Conservation (phyloP, 37 sponge, comb jelly and placozoan species). For the Amphimedon queenslandica region DNA sequence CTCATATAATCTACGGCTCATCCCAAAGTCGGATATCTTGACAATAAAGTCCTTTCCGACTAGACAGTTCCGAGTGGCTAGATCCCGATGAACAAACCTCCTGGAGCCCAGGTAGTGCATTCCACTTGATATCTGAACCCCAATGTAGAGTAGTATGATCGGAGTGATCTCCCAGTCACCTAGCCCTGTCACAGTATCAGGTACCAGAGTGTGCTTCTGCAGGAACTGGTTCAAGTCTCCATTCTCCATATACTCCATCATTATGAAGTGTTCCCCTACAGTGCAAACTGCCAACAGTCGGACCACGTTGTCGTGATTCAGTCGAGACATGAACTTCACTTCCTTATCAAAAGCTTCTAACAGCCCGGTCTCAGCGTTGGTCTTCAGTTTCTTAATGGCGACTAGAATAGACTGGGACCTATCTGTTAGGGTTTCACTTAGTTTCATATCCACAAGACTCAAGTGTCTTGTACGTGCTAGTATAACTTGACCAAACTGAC, state of each 20-base stretch:
- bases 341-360: conserved; percentile 73
- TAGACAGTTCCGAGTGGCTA: conserved; percentile 87
- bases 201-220: conserved; percentile 55
- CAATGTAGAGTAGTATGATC: conserved; percentile 63
- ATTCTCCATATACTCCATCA: conserved; percentile 97
- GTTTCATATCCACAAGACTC: conserved; percentile 45
- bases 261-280: conserved; percentile 62
- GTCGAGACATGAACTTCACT: conserved; percentile 77
- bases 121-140: conserved; percentile 78
- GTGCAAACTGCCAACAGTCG: conserved; percentile 66
- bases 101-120: conserved; percentile 76
- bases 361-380: conserved; percentile 48
- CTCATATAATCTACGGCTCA: conserved; percentile 78
- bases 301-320: conserved; percentile 71
- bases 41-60: conserved; percentile 77
- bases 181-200: conserved; percentile 48
- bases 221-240: conserved; percentile 90
- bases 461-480: conserved; percentile 46
- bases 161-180: conserved; percentile 60
- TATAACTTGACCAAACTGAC: conserved; percentile 77
- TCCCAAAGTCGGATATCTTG: conserved; percentile 90
- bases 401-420: conserved; percentile 43
- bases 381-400: conserved; percentile 68
- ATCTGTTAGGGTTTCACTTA: conserved; percentile 50
- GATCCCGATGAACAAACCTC: conserved; percentile 78